phyloP scores from a whole-genome alignment of 2,113 vertebrate genomes.

The Leptobrachium leishanense region DNA sequence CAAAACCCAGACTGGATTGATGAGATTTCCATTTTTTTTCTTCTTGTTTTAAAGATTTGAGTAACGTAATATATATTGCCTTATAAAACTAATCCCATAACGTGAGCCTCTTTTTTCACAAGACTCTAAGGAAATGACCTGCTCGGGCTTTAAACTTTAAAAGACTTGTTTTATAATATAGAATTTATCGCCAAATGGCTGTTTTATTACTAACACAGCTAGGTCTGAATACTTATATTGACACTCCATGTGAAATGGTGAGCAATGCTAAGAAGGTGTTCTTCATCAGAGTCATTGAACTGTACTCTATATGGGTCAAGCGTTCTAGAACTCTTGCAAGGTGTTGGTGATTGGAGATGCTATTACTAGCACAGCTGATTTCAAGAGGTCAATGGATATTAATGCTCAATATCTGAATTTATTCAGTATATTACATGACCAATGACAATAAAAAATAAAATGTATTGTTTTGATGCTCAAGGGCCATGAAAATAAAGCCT shows the following conservation, averaged over 20 bases:
- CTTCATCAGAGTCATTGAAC: too few relatives aligned
- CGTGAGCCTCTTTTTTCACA: neutral
- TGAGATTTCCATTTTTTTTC: neutral
- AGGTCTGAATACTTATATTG: neutral
- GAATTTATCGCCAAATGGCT: neutral
- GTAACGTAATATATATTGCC: neutral
- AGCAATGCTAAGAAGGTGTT: too few relatives aligned
- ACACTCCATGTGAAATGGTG: neutral
- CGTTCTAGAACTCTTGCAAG: too few relatives aligned
- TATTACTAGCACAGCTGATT: too few relatives aligned
- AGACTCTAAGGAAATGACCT: neutral
- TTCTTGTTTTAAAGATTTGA: neutral
- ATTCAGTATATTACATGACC: too few relatives aligned
- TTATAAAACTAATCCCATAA: conserved; percentile 1
- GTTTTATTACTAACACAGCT: neutral
- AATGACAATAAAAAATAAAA: too few relatives aligned
- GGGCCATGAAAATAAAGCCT: too few relatives aligned
- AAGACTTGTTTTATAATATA: neutral
- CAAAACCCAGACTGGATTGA: neutral
- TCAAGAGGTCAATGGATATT: too few relatives aligned
- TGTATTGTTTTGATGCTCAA: too few relatives aligned
- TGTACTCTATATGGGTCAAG: too few relatives aligned
- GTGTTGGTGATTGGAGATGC: too few relatives aligned
- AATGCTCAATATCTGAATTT: too few relatives aligned
- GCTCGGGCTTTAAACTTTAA: neutral